phyloP scores from a whole-genome alignment of 2,888 invertebrate species.

The Sphaerophoria taeniata region DNA sequence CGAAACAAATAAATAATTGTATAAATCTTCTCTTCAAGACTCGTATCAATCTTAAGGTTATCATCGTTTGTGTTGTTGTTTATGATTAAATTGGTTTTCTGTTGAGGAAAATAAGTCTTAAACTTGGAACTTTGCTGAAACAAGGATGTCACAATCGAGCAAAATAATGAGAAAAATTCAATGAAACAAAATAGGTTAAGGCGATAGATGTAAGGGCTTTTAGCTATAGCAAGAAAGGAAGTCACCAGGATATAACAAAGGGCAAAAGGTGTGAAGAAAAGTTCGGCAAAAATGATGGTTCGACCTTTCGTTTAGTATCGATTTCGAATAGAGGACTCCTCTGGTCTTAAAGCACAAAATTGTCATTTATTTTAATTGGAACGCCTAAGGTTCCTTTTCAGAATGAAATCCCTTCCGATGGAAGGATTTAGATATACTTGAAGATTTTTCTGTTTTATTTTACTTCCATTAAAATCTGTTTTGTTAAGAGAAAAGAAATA shows the following conservation, averaged over 20 bases:
- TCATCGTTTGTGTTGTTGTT: constrained; percentile 1
- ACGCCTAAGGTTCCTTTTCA: too few relatives aligned
- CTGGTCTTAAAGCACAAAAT: too few relatives aligned
- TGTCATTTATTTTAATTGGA: too few relatives aligned
- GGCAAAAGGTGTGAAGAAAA: background rate
- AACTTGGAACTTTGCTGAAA: constrained; percentile 2
- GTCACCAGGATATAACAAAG: background rate
- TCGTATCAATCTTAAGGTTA: background rate
- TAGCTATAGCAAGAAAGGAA: background rate
- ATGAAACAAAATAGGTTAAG: constrained; percentile 35
- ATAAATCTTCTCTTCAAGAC: background rate
- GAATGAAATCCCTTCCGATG: too few relatives aligned
- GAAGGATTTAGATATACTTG: too few relatives aligned
- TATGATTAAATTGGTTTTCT: constrained; percentile 50
- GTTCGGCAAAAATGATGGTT: constrained; percentile 9
- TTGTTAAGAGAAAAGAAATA: background rate
- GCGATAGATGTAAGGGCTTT: constrained; percentile 8
- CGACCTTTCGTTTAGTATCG: background rate
- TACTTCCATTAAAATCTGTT: background rate
- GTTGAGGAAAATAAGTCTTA: constrained; percentile 4
- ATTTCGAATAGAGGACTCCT: background rate
- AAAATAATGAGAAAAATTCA: constrained; percentile 24
- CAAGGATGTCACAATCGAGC: background rate
- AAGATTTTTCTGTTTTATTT: background rate
- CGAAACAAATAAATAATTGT: constrained; percentile 56